Evolutionary conservation across 2,113 vertebrate species (phyloP).

Genomic region (Labeo catla): DNA sequence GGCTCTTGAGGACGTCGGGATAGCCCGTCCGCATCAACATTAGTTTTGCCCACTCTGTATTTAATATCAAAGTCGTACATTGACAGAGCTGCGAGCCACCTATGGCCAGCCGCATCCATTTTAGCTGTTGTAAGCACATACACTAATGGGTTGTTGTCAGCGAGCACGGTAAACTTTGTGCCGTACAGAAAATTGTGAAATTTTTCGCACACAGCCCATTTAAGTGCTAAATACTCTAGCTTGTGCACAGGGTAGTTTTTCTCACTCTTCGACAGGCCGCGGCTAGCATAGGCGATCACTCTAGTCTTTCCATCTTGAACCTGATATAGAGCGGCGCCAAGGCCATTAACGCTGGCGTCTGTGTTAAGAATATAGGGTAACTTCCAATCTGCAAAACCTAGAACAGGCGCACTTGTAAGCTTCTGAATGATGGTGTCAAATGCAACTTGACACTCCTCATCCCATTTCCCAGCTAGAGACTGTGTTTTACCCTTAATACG

Average conservation of each 20-base stretch:
- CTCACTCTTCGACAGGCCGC: too few relatives aligned
- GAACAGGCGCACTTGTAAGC: constrained; percentile 36
- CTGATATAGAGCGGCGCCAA: too few relatives aligned
- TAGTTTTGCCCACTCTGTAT: constrained; percentile 15
- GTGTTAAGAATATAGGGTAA: constrained; percentile 39
- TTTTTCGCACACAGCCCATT: constrained; percentile 55
- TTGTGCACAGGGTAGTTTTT: constrained; percentile 54
- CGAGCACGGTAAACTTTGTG: too few relatives aligned
- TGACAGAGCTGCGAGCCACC: too few relatives aligned
- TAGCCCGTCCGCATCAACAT: constrained; percentile 21
- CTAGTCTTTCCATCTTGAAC: too few relatives aligned
- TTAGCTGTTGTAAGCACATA: too few relatives aligned
- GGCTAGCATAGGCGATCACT: too few relatives aligned
- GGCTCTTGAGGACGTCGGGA: constrained; percentile 23
- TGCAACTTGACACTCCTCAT: not conserved
- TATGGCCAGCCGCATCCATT: too few relatives aligned
- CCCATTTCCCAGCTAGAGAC: constrained; percentile 12
- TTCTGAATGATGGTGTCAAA: constrained; percentile 45
- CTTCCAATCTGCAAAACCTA: constrained; percentile 45
- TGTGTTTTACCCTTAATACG: not conserved
- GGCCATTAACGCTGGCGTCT: constrained; percentile 42
- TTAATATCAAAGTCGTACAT: too few relatives aligned
- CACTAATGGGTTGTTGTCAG: too few relatives aligned
- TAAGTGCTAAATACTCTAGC: constrained; percentile 48
- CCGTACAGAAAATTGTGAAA: constrained; percentile 53